These are phyloP conservation scores for Pyrgus malvae DNA, from an alignment of 2,888 invertebrate species.

Conservation along the genomic window DNA sequence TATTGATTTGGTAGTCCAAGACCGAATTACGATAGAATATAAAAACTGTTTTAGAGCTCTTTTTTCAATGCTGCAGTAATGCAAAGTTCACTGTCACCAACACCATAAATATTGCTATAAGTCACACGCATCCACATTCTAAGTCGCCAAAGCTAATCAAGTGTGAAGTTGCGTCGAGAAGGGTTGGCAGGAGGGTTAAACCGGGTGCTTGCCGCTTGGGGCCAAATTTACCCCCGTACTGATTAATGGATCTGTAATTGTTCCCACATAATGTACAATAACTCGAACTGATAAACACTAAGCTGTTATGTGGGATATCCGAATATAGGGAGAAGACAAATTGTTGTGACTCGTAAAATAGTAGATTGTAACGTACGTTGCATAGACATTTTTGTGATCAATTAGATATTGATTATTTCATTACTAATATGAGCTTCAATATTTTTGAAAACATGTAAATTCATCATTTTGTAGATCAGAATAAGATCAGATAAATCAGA, in stretches of 20 bases:
- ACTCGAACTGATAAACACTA: constrained; percentile 57
- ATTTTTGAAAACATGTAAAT: too few species aligned
- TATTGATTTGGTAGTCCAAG: too few species aligned
- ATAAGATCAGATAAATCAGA: too few species aligned
- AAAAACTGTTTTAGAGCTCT: too few species aligned
- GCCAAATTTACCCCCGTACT: constrained; percentile 47
- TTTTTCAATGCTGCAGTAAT: not conserved
- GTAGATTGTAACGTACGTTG: not conserved
- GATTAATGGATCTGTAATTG: constrained; percentile 76
- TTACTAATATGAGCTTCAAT: too few species aligned
- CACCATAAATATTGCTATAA: constrained; percentile 9
- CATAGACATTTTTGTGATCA: too few species aligned
- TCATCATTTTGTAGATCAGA: too few species aligned
- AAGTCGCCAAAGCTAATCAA: constrained; percentile 53
- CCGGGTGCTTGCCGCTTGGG: constrained; percentile 18
- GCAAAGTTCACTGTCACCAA: not conserved
- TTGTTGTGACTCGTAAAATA: constrained; percentile 14
- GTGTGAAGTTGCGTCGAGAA: constrained; percentile 53
- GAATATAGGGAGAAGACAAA: constrained; percentile 31
- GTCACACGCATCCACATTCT: constrained; percentile 21
- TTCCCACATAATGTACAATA: constrained; percentile 74
- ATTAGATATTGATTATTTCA: too few species aligned
- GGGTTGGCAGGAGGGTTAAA: constrained; percentile 9
- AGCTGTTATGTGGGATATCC: constrained; percentile 33
- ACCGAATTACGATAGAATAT: too few species aligned